These are phyloP conservation scores for Nesogale talazaci DNA, from an alignment of 2,113 vertebrate genomes.

Conservation along the genomic window DNA sequence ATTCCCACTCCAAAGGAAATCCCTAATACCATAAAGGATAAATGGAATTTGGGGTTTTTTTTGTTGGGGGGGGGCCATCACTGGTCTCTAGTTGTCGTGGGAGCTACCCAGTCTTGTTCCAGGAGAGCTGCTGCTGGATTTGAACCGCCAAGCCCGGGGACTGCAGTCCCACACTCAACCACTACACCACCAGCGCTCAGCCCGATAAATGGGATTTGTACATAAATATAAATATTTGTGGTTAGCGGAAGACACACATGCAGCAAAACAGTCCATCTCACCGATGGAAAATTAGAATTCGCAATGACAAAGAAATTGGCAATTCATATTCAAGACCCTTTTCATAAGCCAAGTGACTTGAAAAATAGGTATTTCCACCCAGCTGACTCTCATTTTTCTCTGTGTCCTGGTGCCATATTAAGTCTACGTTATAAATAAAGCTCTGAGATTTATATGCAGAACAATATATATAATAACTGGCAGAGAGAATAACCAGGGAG, in stretches of 20 bases:
- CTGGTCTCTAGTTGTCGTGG: too few species aligned
- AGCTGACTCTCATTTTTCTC: background rate
- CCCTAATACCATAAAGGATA: background rate
- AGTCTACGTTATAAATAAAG: constrained; percentile 24
- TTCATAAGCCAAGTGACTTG: constrained; percentile 14
- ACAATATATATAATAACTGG: background rate
- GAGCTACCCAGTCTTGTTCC: too few species aligned
- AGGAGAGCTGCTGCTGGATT: too few species aligned
- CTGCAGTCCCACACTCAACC: too few species aligned
- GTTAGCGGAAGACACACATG: background rate
- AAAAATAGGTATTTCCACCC: background rate
- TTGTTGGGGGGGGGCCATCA: too few species aligned
- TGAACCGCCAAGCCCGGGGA: too few species aligned
- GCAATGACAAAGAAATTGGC: background rate
- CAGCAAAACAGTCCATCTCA: background rate
- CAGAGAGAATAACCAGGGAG: constrained; percentile 10
- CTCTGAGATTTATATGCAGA: constrained; percentile 12
- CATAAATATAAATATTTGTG: background rate
- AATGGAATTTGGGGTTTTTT: too few species aligned
- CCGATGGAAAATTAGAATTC: constrained; percentile 26
- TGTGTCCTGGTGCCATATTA: background rate
- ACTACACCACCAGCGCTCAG: too few species aligned
- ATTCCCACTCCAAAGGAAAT: background rate
- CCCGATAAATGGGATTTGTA: constrained; percentile 20
- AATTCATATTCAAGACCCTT: background rate